Base-by-base conservation (phyloP, 2,797 vertebrate genomes). In the Botia kubotai region DNA sequence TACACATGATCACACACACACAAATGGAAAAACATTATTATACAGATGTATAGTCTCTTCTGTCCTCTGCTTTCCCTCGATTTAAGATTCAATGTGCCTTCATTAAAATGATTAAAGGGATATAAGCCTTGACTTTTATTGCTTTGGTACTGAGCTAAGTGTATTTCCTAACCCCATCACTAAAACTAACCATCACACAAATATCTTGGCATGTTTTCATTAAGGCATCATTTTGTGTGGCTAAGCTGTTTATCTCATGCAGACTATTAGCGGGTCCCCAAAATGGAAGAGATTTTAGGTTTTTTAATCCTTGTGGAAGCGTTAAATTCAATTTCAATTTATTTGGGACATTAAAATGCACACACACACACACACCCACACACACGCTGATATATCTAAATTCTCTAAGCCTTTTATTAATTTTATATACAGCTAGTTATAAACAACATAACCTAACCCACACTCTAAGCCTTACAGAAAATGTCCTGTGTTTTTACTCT, bases 21-120 rank as follows among this genome's bases (percentile, higher is more conserved):
- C 55, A 77, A 36, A 70, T 50, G 7, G 17, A 60, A 58, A 58
- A 33, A 79, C 68, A 72, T 53, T 65, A 79, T 52, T 26, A 52
- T 23, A 63, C n/a, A 53, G n/a, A 73, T 33, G 29, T 26, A 70
- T 60, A 17, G 14, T 69, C 43, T 63, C 6, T 26, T 4, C n/a
- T n/a, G 5, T 63, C 19, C 6, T 57, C 21, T 13, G 23, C 50
- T 52, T 39, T 39, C 53, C 67, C 19, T 43, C 12, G 1, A 33
- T 33, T 62, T 39, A 78, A 50, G 8, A 69, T 78, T 78, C 23
- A 50, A 70, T 48, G 17, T 58, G 2, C 39, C 16, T 19, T 60
- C 29, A 60, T 70, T 48, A 69, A 21, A 52, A 69, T 60, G 29
- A 58, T 48, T 58, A 69, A 77, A 52, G 12, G 29, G 4, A 0